Conservation (phyloP, 2,797 vertebrate genomes). For the Parauchenoglanis ngamensis region DNA sequence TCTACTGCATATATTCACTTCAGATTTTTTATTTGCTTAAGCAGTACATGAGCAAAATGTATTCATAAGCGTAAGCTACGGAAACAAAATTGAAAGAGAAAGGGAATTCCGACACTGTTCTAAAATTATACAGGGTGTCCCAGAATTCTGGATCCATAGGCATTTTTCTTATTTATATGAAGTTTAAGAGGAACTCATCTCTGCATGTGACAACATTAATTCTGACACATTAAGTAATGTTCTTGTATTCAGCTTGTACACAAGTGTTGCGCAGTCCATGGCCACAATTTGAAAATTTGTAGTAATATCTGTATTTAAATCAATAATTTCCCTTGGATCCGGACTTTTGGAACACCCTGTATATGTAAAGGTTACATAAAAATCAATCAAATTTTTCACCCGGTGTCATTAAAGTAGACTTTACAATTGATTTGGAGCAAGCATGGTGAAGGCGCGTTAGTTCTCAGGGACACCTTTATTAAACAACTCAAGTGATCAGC, state of each 20-base stretch:
- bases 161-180: too few species aligned
- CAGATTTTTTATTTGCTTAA: background rate
- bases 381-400: background rate
- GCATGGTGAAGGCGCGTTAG: too few species aligned
- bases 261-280: too few species aligned
- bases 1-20: background rate
- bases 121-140: background rate
- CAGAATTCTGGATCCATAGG: too few species aligned
- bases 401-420: background rate
- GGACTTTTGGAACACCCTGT: too few species aligned
- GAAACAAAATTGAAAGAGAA: background rate
- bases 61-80: background rate
- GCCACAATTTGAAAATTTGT: too few species aligned
- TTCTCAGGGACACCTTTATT: background rate
- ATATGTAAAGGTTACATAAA: background rate
- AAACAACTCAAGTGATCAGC: background rate
- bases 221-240: too few species aligned
- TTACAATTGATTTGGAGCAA: background rate
- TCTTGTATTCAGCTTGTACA: too few species aligned
- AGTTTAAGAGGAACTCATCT: too few species aligned
- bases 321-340: too few species aligned
- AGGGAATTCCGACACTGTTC: background rate
- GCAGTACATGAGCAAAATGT: background rate
- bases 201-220: too few species aligned
- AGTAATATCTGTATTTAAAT: too few species aligned